Conservation (phyloP, 1,140 invertebrate species). For the Dryas iulia region DNA sequence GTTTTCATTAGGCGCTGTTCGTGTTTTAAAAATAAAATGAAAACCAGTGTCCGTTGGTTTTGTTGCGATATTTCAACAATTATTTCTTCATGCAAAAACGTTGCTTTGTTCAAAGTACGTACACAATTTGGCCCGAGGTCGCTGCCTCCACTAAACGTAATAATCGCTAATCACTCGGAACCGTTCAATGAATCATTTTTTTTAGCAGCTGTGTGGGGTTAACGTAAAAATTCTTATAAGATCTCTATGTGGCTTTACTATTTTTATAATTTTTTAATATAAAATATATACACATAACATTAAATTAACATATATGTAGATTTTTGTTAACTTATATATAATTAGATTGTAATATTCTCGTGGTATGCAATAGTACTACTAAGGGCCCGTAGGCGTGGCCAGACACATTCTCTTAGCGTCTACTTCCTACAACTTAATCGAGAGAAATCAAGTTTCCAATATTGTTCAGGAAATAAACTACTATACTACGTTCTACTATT, state of each 20-base stretch:
- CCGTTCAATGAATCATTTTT: slow-evolving; percentile 47
- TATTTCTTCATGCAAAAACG: slow-evolving; percentile 28
- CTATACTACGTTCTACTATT: neutral
- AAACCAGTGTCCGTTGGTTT: slow-evolving; percentile 31
- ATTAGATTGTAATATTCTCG: slow-evolving; percentile 41
- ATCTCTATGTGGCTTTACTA: neutral
- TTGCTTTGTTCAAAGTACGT: slow-evolving; percentile 68
- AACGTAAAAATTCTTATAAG: neutral
- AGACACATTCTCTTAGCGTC: slow-evolving; percentile 49
- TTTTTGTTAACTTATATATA: too few species aligned
- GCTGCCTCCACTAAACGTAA: slow-evolving; percentile 57
- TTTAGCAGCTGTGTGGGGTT: slow-evolving; percentile 16
- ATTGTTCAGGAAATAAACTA: slow-evolving; percentile 9
- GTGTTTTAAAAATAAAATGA: slow-evolving; percentile 15
- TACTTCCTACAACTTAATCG: slow-evolving; percentile 51
- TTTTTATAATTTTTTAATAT: neutral
- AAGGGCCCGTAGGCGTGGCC: slow-evolving; percentile 53
- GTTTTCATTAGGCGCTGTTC: slow-evolving; percentile 9
- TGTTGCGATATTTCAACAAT: slow-evolving; percentile 18
- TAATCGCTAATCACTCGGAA: slow-evolving; percentile 45
- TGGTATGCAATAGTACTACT: slow-evolving; percentile 40
- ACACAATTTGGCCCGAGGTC: slow-evolving; percentile 68
- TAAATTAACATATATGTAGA: too few species aligned
- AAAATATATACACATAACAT: too few species aligned
- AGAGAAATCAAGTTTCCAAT: slow-evolving; percentile 29